These are phyloP conservation scores for Cyaniris semiargus DNA, from an alignment of 2,888 invertebrate species.

Conservation along the genomic window DNA sequence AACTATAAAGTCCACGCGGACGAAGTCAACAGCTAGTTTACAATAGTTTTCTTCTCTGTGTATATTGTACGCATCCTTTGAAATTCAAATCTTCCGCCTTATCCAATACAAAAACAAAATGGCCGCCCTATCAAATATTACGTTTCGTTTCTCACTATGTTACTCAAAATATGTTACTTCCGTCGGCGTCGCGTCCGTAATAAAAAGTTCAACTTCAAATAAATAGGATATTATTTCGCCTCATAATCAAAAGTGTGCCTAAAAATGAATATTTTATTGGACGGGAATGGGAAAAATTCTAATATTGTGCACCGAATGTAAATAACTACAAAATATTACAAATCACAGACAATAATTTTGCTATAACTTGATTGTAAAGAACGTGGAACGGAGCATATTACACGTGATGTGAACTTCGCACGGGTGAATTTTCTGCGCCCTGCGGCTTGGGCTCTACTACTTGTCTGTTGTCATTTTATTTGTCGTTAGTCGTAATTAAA, in stretches of 20 bases:
- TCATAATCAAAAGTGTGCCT: not conserved
- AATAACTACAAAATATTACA: not conserved
- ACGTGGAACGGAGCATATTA: slow-evolving; percentile 18
- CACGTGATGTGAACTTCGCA: slow-evolving; percentile 27
- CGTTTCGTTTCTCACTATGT: not conserved
- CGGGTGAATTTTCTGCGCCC: slow-evolving; percentile 17
- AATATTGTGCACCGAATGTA: not conserved
- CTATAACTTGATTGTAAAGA: not conserved
- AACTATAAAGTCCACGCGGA: too few species aligned
- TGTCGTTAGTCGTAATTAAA: slow-evolving; percentile 32
- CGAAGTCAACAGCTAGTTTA: too few species aligned
- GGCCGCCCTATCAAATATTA: not conserved
- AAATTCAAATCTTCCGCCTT: slow-evolving; percentile 9
- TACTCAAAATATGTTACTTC: not conserved
- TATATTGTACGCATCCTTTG: too few species aligned
- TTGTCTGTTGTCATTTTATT: slow-evolving; percentile 35
- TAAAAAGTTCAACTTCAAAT: not conserved
- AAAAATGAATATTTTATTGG: not conserved
- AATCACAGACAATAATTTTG: not conserved
- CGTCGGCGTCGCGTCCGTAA: too few species aligned
- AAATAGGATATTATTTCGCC: not conserved
- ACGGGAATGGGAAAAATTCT: not conserved
- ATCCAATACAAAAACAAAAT: not conserved
- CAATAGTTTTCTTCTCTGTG: too few species aligned
- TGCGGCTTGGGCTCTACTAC: slow-evolving; percentile 30